Base-by-base conservation (phyloP, 2,888 invertebrate genomes). In the Sinotaia quadrata region DNA sequence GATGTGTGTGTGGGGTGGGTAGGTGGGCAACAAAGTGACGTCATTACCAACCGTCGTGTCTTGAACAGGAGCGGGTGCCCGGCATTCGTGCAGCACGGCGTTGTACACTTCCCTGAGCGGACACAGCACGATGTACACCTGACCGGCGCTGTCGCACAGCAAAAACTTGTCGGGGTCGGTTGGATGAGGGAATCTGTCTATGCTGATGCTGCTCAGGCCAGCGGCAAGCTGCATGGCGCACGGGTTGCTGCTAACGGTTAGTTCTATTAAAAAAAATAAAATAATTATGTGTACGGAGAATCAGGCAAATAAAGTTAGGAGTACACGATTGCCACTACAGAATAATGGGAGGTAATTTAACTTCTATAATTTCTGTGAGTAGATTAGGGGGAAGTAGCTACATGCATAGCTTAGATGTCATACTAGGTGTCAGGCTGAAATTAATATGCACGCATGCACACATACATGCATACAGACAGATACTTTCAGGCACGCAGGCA, bases 41-140 rank as follows among this genome's bases (percentile, higher is more conserved):
- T n/a, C n/a, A n/a, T n/a, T n/a, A n/a, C n/a, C n/a, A n/a, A n/a
- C 3, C 31, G 15, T 31, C 21, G 36, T 21, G 58, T 21, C 10
- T 18, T 34, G 31, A 10, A 1, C 18, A 21, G 36, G 15, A n/a
- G 34, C n/a, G 21, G 57, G 5, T 15, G 33, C 29, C 21, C 27
- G 58, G 49, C 72, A 72, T 59, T 69, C 62, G n/a, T 54, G 44
- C 7, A 27, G 34, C 2, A 4, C 29, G 4, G 67, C 44, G 49
- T 63, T 59, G 56, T 69, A 72, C 41, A 67, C 24, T 29, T 72
- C 44, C 0, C 63, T 63, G 10, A 58, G 41, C 15, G 72, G 72
- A 33, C 82, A 82, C 27, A 78, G 72, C 5, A 79, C 82, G 1
- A 82, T 66, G 67, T 80, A 80, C 5, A 76, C 58, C 41, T 79